Evolutionary conservation across 2,797 vertebrate species (phyloP), one percentile per base, ranked within the genome.

Genomic region (Euphonia xanthogaster): DNA sequence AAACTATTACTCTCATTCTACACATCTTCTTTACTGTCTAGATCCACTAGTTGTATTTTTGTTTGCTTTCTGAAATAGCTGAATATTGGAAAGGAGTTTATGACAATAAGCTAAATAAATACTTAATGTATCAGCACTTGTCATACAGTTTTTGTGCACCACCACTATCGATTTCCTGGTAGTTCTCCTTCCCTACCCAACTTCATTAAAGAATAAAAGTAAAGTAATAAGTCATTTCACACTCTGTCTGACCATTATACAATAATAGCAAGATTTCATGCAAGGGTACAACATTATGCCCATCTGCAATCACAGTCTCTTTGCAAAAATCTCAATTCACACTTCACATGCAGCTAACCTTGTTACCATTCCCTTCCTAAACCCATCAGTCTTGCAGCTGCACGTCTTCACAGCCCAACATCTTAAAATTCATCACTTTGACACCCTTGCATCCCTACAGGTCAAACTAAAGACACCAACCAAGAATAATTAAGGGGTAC

Each of bases 311-410:
- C 98, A 98, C 98, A 98, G 98, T 97, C 98, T 98, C 98, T 98
- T 98, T 98, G 98, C 98, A 98, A 98, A 98, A 98, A 98, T 98
- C 98, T 98, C 97, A 98, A 98, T 99, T 99, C 98, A 98, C 98
- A 98, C 98, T 98, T 98, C 98, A 98, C 98, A 98, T 98, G 98
- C 98, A 98, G 98, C 98, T 98, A 98, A 98, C 98, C 98, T 98
- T 98, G 98, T 98, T 98, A 98, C 97, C 98, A 98, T 98, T 91
- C 97, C 95, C 97, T 98, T 98, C 97, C 97, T 97, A 98, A 98
- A 98, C 97, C 98, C 98, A 98, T 98, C 98, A 98, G 97, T 97
- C 98, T 97, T 98, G 97, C 98, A 98, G 98, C 98, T 98, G 97
- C 98, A 98, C 97, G 94, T 98, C 98, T 98, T 98, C 98, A 98